These are phyloP conservation scores for Rhinoderma darwinii DNA, from an alignment of 2,113 vertebrate species.

Conservation along the genomic window DNA sequence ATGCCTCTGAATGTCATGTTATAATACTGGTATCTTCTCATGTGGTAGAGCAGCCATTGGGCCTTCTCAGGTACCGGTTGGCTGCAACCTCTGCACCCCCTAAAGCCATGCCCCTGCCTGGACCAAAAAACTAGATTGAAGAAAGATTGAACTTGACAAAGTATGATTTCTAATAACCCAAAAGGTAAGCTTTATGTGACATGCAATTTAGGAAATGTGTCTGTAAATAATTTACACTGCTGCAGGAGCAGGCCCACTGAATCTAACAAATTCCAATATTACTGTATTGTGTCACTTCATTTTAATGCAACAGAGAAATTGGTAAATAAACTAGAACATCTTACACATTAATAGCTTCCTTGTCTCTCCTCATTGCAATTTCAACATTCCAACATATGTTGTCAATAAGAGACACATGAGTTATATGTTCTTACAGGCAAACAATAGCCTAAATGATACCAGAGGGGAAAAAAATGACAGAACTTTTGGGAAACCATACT, in stretches of 20 bases:
- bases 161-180: no score
- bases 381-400: conserved; percentile 29
- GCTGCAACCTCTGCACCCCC: no score
- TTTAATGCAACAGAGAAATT: neutral
- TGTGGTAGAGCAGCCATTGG: no score
- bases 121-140: no score
- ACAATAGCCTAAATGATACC: conserved; percentile 56
- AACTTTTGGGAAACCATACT: conserved; percentile 71
- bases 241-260: neutral
- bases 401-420: conserved; percentile 30
- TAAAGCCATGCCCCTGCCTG: no score
- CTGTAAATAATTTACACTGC: neutral
- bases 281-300: neutral
- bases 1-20: no score
- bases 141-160: no score
- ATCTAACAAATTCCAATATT: neutral
- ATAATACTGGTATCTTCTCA: no score
- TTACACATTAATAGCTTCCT: neutral
- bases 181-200: neutral
- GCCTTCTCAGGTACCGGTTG: no score
- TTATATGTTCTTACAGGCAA: conserved; percentile 54
- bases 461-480: neutral
- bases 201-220: neutral
- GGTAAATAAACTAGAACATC: neutral
- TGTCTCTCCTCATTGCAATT: conserved; percentile 19